These are phyloP conservation scores for Apolygus lucorum DNA, from an alignment of 1,140 invertebrate species.

Conservation along the genomic window DNA sequence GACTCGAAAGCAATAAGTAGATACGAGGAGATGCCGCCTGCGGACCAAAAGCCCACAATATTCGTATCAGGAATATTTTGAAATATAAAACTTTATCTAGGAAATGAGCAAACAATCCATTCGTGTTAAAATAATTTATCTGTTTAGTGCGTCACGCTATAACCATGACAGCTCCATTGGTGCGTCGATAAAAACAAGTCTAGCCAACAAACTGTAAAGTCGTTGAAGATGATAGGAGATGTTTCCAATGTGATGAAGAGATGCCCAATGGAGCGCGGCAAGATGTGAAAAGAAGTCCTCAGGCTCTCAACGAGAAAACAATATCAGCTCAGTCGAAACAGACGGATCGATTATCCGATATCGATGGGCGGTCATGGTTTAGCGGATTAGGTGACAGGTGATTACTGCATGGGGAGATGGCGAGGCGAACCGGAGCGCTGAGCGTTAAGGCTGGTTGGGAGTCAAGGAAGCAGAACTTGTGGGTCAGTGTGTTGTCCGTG, in stretches of 20 bases:
- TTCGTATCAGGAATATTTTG: too few relatives aligned
- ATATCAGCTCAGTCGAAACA: not conserved
- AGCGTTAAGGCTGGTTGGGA: slow-evolving; percentile 19
- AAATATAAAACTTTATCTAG: too few relatives aligned
- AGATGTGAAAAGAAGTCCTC: not conserved
- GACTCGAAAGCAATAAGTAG: too few relatives aligned
- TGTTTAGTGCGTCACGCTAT: too few relatives aligned
- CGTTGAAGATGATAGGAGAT: not conserved
- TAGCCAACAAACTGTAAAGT: too few relatives aligned
- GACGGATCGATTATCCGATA: not conserved
- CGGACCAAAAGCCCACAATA: too few relatives aligned
- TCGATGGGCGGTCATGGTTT: not conserved
- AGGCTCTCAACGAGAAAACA: not conserved
- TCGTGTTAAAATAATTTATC: too few relatives aligned
- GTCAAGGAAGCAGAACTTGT: slow-evolving; percentile 23
- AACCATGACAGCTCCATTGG: not conserved
- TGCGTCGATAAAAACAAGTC: not conserved
- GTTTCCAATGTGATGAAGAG: not conserved
- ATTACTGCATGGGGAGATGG: slow-evolving; percentile 2
- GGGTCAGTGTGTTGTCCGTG: slow-evolving; percentile 23
- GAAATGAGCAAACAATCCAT: too few relatives aligned
- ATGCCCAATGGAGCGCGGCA: not conserved
- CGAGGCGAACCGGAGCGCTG: not conserved
- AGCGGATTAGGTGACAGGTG: slow-evolving; percentile 10
- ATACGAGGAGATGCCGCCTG: too few relatives aligned